Evolutionary conservation across 2,888 invertebrate species (phyloP), one percentile per base, ranked within the genome.

Genomic region (Drosophila villosipedis): DNA sequence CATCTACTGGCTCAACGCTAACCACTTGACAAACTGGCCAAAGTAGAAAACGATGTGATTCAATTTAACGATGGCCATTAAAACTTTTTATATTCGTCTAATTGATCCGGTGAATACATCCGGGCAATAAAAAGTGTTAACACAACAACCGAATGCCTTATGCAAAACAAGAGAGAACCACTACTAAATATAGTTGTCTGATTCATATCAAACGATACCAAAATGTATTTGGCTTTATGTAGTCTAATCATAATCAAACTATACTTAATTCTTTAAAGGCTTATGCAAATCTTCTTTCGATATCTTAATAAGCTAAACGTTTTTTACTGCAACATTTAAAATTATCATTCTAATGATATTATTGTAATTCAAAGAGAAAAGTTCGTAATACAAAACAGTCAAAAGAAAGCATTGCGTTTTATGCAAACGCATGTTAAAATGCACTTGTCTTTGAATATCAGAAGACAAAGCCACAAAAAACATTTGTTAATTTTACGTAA

Each of bases 71-170:
- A 81, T 65, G 3, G 49, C 39, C 73, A 62, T 84, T 69, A 88
- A 84, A 82, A 54, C 28, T 81, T 76, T 78, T 74, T 76, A 85
- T 85, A 70, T 68, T 76, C 83, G 60, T 59, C 81, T 84, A 84
- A 84, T 84, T 84, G 84, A 78, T 79, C 73, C 73, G 73, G 47
- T 65, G 58, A 73, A 78, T 76, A 74, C 75, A 81, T 84, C 88
- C 85, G 88, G 88, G 61, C 73, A 37, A 63, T 84, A 59, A 81
- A 84, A 81, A 68, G 43, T 72, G 73, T 65, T 73, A 73, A 77
- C 72, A 70, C 63, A 72, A 52, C 64, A 52, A 14, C 49, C 6
- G 43, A 53, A 57, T 47, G 50, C n/a, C n/a, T 39, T 37, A 54
- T 53, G 47, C 68, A 33, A 30, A 28, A 14, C n/a, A 37, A 22